phyloP scores from a whole-genome alignment of 2,113 vertebrate species.

The Lagenorhynchus albirostris region DNA sequence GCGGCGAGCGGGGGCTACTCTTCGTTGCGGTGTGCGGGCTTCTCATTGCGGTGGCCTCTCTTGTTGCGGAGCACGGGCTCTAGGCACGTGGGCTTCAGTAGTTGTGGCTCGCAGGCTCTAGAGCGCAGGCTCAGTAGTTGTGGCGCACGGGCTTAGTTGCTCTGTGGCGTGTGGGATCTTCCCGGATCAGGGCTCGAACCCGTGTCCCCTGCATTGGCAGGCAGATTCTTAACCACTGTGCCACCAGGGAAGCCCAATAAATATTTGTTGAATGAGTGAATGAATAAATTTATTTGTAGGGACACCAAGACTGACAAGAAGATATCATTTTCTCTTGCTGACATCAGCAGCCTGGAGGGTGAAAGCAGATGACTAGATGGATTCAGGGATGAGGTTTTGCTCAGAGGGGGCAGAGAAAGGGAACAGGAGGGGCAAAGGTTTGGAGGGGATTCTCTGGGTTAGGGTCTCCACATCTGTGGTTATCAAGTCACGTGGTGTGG shows the following conservation, averaged over 20 bases:
- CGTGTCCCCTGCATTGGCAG: no score
- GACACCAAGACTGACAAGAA: not conserved
- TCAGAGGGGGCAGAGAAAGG: not conserved
- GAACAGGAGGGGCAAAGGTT: not conserved
- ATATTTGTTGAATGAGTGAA: not conserved
- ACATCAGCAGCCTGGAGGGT: not conserved
- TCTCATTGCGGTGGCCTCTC: no score
- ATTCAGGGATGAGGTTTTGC: not conserved
- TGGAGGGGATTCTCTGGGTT: not conserved
- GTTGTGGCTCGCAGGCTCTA: no score
- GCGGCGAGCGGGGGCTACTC: no score
- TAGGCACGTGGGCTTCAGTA: no score
- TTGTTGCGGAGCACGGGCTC: no score
- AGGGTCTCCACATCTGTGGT: not conserved
- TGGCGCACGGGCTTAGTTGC: no score
- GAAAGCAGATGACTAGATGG: not conserved
- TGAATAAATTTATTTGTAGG: not conserved
- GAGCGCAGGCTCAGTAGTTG: no score
- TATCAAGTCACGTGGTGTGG: not conserved
- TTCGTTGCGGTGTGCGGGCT: no score
- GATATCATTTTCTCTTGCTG: not conserved
- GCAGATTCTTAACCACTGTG: no score
- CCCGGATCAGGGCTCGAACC: no score
- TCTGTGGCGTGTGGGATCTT: no score
- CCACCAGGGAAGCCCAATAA: not conserved